phyloP scores from a whole-genome alignment of 2,113 vertebrate species.

The Odontophorus gujanensis region DNA sequence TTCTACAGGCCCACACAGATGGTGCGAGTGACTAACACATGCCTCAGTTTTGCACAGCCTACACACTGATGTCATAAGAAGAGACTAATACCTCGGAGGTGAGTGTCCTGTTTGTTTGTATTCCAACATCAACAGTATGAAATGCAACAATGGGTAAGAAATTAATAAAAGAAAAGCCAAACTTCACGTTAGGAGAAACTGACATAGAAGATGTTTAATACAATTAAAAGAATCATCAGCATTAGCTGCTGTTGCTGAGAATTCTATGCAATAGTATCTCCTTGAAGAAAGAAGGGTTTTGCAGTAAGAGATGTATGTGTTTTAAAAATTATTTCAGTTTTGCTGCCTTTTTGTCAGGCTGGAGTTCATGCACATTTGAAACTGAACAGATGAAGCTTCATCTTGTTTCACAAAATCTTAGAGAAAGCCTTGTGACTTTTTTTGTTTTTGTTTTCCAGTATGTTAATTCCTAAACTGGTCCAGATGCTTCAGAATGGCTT shows the following conservation, averaged over 20 bases:
- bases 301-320: background rate
- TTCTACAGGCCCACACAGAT: conserved; percentile 68
- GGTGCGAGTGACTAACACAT: conserved; percentile 71
- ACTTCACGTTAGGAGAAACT: background rate
- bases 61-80: conserved; percentile 68
- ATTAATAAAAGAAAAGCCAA: background rate
- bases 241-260: background rate
- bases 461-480: background rate
- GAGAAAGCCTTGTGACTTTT: background rate
- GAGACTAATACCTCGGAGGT: conserved; percentile 36
- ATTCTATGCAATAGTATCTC: background rate
- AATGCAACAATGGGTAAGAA: conserved; percentile 13
- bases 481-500: background rate
- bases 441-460: no score
- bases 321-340: background rate
- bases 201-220: conserved; percentile 3
- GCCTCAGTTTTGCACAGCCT: conserved; percentile 44
- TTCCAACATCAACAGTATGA: conserved; percentile 22
- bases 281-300: background rate
- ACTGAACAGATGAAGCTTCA: background rate
- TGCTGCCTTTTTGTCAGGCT: background rate
- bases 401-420: background rate
- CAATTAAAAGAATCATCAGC: background rate
- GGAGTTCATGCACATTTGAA: background rate
- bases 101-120: conserved; percentile 22